phyloP scores from a whole-genome alignment of 92 coral and sea anemone genomes.

The Heteractis magnifica region DNA sequence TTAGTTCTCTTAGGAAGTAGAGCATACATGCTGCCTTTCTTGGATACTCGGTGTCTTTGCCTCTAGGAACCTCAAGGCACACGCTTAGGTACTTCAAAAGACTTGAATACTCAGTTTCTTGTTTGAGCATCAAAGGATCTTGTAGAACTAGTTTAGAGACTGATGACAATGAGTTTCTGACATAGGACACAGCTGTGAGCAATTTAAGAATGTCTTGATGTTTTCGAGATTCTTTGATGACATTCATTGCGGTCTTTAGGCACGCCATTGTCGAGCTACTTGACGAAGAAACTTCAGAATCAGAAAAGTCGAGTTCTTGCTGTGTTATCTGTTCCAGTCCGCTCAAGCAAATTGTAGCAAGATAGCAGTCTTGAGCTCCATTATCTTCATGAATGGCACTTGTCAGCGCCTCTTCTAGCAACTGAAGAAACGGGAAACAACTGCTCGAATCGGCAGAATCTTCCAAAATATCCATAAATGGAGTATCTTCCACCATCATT shows the following conservation, averaged over 20 bases:
- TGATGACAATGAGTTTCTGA: constrained; percentile 57
- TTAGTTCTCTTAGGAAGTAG: constrained; percentile 68
- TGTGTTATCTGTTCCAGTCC: constrained; percentile 58
- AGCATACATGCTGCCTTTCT: constrained; percentile 45
- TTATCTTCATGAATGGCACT: background rate
- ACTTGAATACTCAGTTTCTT: constrained; percentile 34
- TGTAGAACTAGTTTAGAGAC: constrained; percentile 40
- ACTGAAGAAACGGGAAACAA: constrained; percentile 23
- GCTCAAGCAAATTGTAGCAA: constrained; percentile 67
- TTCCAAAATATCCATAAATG: constrained; percentile 63
- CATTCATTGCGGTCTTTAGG: constrained; percentile 37
- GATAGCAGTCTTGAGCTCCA: constrained; percentile 43
- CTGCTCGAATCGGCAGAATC: constrained; percentile 42
- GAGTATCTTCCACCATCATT: constrained; percentile 32
- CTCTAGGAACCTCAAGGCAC: constrained; percentile 33
- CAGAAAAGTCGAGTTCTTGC: constrained; percentile 40
- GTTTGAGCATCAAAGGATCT: constrained; percentile 27
- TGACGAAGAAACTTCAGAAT: constrained; percentile 38
- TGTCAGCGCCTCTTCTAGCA: constrained; percentile 22
- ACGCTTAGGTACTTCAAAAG: constrained; percentile 58
- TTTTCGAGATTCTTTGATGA: constrained; percentile 35
- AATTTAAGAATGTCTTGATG: constrained; percentile 40
- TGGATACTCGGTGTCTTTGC: background rate
- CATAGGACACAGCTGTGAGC: constrained; percentile 63
- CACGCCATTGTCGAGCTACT: constrained; percentile 34